Conservation (phyloP, 2,113 vertebrate genomes). For the Meriones unguiculatus region DNA sequence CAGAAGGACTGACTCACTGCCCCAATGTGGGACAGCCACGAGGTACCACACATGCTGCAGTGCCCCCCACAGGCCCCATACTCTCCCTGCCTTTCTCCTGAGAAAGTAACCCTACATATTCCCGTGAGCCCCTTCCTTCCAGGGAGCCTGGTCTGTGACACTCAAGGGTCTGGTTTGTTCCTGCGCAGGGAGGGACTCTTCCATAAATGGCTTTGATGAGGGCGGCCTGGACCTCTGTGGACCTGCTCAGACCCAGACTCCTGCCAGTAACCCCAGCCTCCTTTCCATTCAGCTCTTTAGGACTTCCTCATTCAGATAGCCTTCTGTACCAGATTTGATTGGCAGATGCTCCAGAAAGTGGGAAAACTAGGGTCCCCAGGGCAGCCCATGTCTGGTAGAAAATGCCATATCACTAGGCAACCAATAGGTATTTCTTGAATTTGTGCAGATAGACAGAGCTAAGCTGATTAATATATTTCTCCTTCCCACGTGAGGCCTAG, state of each 20-base stretch:
- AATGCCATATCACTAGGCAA: constrained; percentile 63
- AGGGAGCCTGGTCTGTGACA: not conserved
- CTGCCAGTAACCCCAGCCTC: not conserved
- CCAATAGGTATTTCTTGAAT: constrained; percentile 63
- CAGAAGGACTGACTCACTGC: too few species aligned
- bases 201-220: not conserved
- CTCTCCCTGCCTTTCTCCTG: not conserved
- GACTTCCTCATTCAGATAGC: not conserved
- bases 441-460: constrained; percentile 69
- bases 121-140: not conserved
- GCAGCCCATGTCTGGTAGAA: constrained; percentile 26
- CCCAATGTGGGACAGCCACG: not conserved
- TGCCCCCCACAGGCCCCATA: not conserved
- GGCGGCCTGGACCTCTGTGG: not conserved
- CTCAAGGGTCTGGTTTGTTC: not conserved
- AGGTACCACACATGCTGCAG: not conserved
- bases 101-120: too few species aligned
- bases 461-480: constrained; percentile 78
- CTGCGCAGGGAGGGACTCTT: accelerated
- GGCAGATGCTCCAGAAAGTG: constrained; percentile 51
- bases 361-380: constrained; percentile 16
- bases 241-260: not conserved
- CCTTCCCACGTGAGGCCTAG: constrained; percentile 63
- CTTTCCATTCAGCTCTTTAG: not conserved
- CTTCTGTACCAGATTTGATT: constrained; percentile 26